Evolutionary conservation across 2,888 invertebrate genomes (phyloP).

Genomic region (Oasisia sp.): DNA sequence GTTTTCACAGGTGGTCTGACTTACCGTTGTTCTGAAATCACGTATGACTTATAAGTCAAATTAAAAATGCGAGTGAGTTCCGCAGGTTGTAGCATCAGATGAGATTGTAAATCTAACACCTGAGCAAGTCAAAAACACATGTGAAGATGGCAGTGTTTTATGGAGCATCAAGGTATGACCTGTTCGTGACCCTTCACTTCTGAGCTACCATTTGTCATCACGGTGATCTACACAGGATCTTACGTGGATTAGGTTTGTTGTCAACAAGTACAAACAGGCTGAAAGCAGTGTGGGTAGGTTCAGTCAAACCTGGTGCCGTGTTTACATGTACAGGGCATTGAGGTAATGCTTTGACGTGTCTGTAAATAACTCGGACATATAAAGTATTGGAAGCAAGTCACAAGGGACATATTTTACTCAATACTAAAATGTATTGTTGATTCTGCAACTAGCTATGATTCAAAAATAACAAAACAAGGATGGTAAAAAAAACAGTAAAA

Average conservation of each 20-base stretch:
- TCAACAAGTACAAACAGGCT: not conserved
- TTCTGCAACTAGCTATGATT: not conserved
- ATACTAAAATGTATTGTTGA: not conserved
- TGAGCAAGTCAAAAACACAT: not conserved
- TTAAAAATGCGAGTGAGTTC: not conserved
- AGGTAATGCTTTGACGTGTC: not conserved
- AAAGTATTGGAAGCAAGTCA: not conserved
- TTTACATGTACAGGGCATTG: not conserved
- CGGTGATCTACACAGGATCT: not conserved
- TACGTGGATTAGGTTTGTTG: not conserved
- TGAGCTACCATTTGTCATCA: not conserved
- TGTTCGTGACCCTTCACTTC: not conserved
- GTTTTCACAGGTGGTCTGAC: not conserved
- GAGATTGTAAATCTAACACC: conserved; percentile 3
- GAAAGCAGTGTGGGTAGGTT: not conserved
- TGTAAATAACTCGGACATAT: not conserved
- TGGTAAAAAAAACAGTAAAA: not conserved
- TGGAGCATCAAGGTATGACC: not conserved
- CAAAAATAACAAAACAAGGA: not conserved
- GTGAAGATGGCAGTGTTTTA: not conserved
- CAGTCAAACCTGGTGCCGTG: not conserved
- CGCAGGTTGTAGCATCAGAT: not conserved
- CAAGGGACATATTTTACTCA: not conserved
- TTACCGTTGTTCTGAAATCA: not conserved
- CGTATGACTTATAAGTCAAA: not conserved